Evolutionary conservation across 2,888 invertebrate genomes (phyloP), one percentile per base, ranked within the genome.

Genomic region (Cabera pusaria): DNA sequence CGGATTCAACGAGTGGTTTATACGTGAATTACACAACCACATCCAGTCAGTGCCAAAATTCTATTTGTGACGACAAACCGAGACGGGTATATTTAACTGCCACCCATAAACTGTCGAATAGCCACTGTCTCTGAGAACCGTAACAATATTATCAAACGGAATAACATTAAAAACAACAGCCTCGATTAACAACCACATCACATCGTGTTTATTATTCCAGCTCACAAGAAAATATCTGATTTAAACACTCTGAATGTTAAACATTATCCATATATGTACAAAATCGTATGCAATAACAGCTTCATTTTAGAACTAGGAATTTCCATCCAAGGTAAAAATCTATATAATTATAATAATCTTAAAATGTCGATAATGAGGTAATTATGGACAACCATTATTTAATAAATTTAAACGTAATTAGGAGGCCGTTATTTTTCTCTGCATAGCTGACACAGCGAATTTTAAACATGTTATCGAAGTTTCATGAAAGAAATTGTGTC

Each of bases 31-130:
- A 85, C 87, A 86, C 83, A 88, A 87, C 79, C 73, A 66, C 76
- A 76, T 79, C 82, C 77, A 81, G 78, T 69, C 77, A 83, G 87
- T 88, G 87, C 88, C 88, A 88, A 88, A 87, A 82, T 84, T 87
- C 85, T 87, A 88, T 88, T 87, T 85, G 83, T 78, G 72, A 82
- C 83, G 77, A 85, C 86, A 85, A 84, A 86, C 79, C 77, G 84
- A 82, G 79, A 79, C 85, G 73, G 77, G 83, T 87, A 86, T 86
- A 87, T 87, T 87, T 87, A 88, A 88, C 86, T 81, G 72, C 74
- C 78, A 75, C 77, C 86, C 84, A 88, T 88, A 88, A 88, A 87
- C 84, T 83, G 82, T 79, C 72, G 71, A 83, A 85, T 79, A 72
- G 72, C 64, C 63, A 74, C 71, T 73, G 69, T 73, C 69, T 72